Base-by-base conservation (phyloP, 2,797 vertebrate genomes). In the Cryptoprocta ferox region DNA sequence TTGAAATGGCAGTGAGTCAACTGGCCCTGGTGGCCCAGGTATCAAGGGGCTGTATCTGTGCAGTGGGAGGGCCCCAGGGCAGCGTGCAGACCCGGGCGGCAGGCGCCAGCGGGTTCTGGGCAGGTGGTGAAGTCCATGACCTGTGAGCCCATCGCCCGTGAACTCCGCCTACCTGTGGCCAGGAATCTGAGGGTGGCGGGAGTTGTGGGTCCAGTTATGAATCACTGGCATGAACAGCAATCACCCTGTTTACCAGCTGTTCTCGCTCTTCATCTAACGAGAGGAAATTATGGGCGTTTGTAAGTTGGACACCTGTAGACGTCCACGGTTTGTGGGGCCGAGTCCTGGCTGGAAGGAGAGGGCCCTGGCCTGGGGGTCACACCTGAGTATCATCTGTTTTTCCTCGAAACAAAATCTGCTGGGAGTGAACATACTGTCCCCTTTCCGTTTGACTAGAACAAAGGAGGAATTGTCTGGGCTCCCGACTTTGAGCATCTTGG, bases 211-310 rank as follows among this genome's bases (percentile, higher is more conserved):
- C n/a, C n/a, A 13, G 28, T 11, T n/a, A 15, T 0, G 3, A 12
- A n/a, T 48, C 59, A 14, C 63, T 15, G 3, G 12, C 16, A 0
- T 7, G 30, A 8, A 78, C 3, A 3, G 1, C 3, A 6, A 3
- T 0, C 30, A 4, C 13, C 3, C 26, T 0, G 1, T 56, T 30
- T 1, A 1, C 21, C 15, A 11, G 59, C 14, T 6, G 45, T 21
- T 1, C 10, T 42, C 59, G 16, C 70, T n/a, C 16, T 24, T 56
- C 7, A 14, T 16, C 71, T 9, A 4, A 3, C 28, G 14, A 14
- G 26, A 86, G 75, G 70, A 45, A 5, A 7, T 4, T 6, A 0
- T 0, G 4, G 68, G 48, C 1, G 10, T 48, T n/a, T 53, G 21
- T 6, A 50, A 21, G 42, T 45, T 28, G 0, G 28, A 35, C 45